Evolutionary conservation across 2,797 vertebrate genomes (phyloP).

Genomic region (Acanthurus leucopareius): DNA sequence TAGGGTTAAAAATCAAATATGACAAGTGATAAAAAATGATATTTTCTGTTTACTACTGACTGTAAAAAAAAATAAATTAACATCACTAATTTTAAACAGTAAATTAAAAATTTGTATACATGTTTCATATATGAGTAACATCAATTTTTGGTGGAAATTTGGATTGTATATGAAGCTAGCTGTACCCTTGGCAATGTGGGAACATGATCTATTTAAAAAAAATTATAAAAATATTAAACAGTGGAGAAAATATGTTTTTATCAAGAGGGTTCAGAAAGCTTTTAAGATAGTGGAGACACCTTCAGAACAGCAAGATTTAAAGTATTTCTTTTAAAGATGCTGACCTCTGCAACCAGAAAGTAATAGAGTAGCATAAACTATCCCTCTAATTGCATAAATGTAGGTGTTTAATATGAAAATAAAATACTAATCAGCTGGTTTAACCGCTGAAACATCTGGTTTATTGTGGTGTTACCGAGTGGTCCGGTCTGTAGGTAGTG

Average conservation of each 20-base stretch:
- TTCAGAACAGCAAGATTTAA: too few species aligned
- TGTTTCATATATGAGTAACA: background rate
- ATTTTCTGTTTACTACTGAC: background rate
- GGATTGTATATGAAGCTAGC: too few species aligned
- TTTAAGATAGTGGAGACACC: too few species aligned
- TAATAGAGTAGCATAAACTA: background rate
- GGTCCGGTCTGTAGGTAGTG: slow-evolving; percentile 98
- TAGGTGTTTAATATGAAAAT: background rate
- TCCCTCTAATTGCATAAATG: background rate
- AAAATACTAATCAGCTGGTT: background rate
- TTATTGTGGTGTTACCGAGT: slow-evolving; percentile 72
- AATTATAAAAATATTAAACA: too few species aligned
- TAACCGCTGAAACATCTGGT: background rate
- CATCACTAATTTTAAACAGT: background rate
- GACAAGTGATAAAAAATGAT: background rate
- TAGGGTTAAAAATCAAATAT: background rate
- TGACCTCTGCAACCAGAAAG: background rate
- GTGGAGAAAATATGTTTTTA: too few species aligned
- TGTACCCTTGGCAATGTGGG: too few species aligned
- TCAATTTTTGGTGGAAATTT: too few species aligned
- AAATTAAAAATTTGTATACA: background rate
- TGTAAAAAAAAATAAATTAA: background rate
- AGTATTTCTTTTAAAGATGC: background rate
- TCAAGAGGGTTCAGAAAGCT: too few species aligned
- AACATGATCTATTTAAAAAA: too few species aligned